Conservation (phyloP, 2,888 invertebrate genomes). For the Neocrepidodera transversa region DNA sequence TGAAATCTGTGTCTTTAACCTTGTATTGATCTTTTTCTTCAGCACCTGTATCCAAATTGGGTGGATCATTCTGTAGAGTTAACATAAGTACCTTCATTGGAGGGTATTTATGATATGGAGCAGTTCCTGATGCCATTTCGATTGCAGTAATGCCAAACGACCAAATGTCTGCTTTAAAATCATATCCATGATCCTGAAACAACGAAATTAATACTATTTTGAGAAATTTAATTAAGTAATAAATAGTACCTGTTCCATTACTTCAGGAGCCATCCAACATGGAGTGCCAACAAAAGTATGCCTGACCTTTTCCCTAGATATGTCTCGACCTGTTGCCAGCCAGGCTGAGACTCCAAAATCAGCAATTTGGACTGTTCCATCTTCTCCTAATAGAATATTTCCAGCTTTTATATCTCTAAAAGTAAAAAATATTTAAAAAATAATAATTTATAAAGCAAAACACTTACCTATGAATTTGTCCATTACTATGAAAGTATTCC, state of each 20-base stretch:
- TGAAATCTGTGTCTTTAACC: slow-evolving; percentile 38
- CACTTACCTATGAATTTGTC: slow-evolving; percentile 92
- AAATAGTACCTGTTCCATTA: slow-evolving; percentile 89
- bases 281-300: slow-evolving; percentile 99
- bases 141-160: slow-evolving; percentile 96
- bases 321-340: slow-evolving; percentile 93
- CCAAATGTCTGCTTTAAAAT: slow-evolving; percentile 97
- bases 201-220: not conserved
- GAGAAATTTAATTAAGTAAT: not conserved
- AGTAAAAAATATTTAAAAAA: slow-evolving; percentile 7
- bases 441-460: not conserved
- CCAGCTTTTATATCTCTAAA: slow-evolving; percentile 95
- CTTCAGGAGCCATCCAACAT: slow-evolving; percentile 99
- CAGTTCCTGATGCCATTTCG: slow-evolving; percentile 97
- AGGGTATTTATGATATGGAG: slow-evolving; percentile 98
- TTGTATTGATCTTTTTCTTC: slow-evolving; percentile 99
- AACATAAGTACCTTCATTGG: slow-evolving; percentile 99
- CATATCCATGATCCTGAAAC: slow-evolving; percentile 89
- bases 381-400: slow-evolving; percentile 95
- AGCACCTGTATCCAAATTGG: slow-evolving; percentile 91
- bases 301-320: slow-evolving; percentile 91
- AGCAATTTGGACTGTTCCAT: slow-evolving; percentile 96
- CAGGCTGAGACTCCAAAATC: slow-evolving; percentile 99
- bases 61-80: slow-evolving; percentile 97
- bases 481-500: slow-evolving; percentile 98